Base-by-base conservation (phyloP, 2,797 vertebrate species). In the Tenualosa ilisha region DNA sequence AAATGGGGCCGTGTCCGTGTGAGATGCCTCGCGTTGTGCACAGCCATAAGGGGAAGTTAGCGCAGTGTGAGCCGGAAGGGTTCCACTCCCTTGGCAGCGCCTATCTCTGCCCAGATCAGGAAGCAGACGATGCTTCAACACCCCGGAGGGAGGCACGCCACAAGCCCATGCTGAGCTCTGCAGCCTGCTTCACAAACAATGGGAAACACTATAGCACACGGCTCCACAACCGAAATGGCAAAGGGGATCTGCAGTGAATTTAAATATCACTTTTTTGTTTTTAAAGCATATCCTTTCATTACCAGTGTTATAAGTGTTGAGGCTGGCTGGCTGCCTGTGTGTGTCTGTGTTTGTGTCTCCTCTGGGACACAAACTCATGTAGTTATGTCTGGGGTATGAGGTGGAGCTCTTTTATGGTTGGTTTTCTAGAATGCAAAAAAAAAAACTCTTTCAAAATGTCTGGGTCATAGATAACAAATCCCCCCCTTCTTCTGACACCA, bases 31-130 rank as follows among this genome's bases (percentile, higher is more conserved):
- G 63, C 31, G 7, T 72, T 72, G 63, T 72, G 65, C 11, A 37
- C 65, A 4, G 65, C 31, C 31, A 72, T 72, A 40, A 72, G 65
- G 31, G 65, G 65, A 72, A 72, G 65, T 72, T 12, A 13, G 65
- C 65, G 4, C 65, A 37, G 65, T 17, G 65, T 5, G 26, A 72
- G 31, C 11, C 65, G 85, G 85, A 59, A 65, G 88, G 87, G 84
- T 65, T 82, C 83, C 46, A 3, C 46, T 84, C 82, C 88, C 65
- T 72, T 26, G 49, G 3, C 56, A 65, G 81, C 26, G 24, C 31
- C 72, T 72, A 85, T 84, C 83, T 61, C 37, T 17, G 49, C 37
- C 46, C 59, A 49, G 59, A 83, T 84, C 88, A 83, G 84, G 84
- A 83, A 84, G 85, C 15, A 75, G 43, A 83, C 17, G 6, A 24